Conservation (phyloP, 2,797 vertebrate species). For the Gambusia yucatana region DNA sequence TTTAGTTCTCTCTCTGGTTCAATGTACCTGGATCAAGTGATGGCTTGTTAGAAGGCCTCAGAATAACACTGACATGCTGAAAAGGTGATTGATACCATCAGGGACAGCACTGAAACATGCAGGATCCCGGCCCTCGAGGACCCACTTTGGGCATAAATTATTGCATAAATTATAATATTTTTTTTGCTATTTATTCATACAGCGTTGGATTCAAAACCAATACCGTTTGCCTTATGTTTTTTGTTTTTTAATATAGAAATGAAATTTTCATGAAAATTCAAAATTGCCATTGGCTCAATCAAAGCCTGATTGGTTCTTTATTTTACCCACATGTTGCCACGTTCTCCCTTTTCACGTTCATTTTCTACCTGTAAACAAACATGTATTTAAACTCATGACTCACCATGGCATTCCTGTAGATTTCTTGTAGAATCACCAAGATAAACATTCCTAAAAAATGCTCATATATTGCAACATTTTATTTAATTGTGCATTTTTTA, state of each 20-base stretch:
- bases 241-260: too few species aligned
- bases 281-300: too few species aligned
- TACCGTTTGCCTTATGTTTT: not conserved
- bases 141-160: too few species aligned
- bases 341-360: not conserved
- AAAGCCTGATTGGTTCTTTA: too few species aligned
- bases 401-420: not conserved
- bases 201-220: not conserved
- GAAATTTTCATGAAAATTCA: too few species aligned
- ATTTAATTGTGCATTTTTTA: not conserved
- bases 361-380: slow-evolving; percentile 1
- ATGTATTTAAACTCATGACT: not conserved
- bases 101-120: too few species aligned
- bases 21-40: too few species aligned
- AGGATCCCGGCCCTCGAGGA: too few species aligned
- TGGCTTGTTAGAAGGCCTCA: too few species aligned
- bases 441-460: not conserved
- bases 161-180: not conserved
- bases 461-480: not conserved
- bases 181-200: not conserved
- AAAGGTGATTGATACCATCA: too few species aligned
- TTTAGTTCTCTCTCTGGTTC: too few species aligned
- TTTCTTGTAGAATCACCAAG: not conserved
- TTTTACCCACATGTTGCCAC: not conserved
- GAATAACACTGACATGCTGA: too few species aligned